Evolutionary conservation across 2,797 vertebrate species (phyloP).

Genomic region (Peromyscus eremicus): DNA sequence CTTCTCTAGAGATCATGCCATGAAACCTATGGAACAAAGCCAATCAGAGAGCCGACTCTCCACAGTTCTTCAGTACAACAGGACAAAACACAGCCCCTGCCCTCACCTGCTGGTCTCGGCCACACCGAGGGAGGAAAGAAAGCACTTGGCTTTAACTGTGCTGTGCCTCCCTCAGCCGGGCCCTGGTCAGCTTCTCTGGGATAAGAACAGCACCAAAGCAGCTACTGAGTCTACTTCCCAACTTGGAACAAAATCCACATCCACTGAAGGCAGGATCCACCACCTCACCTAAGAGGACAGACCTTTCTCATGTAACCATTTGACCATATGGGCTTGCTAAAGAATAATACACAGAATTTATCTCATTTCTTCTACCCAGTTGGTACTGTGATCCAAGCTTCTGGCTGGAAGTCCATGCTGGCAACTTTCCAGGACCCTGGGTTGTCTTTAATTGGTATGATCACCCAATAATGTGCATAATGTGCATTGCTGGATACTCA

Average conservation of each 20-base stretch:
- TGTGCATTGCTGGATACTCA: conserved; percentile 71
- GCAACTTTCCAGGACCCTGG: conserved; percentile 63
- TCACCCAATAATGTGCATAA: conserved; percentile 75
- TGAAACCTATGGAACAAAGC: conserved; percentile 92
- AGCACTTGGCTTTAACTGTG: conserved; percentile 60
- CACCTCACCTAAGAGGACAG: conserved; percentile 57
- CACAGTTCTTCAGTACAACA: conserved; percentile 67
- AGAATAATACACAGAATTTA: conserved; percentile 72
- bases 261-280: conserved; percentile 60
- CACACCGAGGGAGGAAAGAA: conserved; percentile 55
- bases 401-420: conserved; percentile 49
- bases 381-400: conserved; percentile 60
- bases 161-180: conserved; percentile 62
- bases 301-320: conserved; percentile 37
- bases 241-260: conserved; percentile 63
- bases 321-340: conserved; percentile 60
- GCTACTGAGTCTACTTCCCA: conserved; percentile 71
- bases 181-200: conserved; percentile 59
- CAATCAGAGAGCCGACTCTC: conserved; percentile 70
- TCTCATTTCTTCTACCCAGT: conserved; percentile 68
- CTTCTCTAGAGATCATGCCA: conserved; percentile 99
- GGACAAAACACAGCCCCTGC: background rate
- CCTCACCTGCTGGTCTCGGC: conserved; percentile 49
- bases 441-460: conserved; percentile 75
- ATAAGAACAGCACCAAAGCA: conserved; percentile 3